Evolutionary conservation across 2,888 invertebrate genomes (phyloP), one percentile per base, ranked within the genome.

Genomic region (Philopedon plagiatum): DNA sequence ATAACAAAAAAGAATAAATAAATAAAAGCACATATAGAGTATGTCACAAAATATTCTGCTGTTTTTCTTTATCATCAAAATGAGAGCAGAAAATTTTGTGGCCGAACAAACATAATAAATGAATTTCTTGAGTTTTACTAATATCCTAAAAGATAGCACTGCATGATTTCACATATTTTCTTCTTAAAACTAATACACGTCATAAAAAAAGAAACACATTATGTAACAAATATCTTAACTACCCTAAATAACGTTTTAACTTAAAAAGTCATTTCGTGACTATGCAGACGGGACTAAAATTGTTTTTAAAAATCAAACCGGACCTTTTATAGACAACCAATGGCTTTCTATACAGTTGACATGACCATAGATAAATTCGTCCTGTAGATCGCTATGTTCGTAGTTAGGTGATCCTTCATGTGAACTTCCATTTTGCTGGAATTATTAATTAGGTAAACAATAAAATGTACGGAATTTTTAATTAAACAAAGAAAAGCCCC

Each of bases 171-270:
- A 29, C 29, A 15, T 15, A 15, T 3, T 29, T 54, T n/a, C 8
- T 54, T 9, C 18, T 29, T 29, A 54, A 29, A 26, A 26, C 13
- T 51, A 26, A 13, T 51, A 26, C 26, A 54, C 18, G 29, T 54
- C 32, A 58, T 49, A 57, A 66, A 46, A 44, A 66, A 44, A n/a
- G n/a, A 37, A 41, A 26, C 44, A 66, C 57, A 57, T 23, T 66
- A 66, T 66, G 32, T 57, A 49, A 66, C 58, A 66, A 65, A 65
- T 41, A 21, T 29, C 5, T 29, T 57, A 65, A 21, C 54, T 64
- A 54, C 32, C 44, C 46, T 58, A 46, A 32, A 4, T 39, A 51
- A 37, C 18, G 21, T 34, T 13, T 29, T 21, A 26, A 51, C 13
- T 26, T 26, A 19, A 19, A 46, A 21, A 21, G 44, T 21, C 44